Base-by-base conservation (phyloP, 2,113 vertebrate genomes). In the Neodontobutis hainanensis region DNA sequence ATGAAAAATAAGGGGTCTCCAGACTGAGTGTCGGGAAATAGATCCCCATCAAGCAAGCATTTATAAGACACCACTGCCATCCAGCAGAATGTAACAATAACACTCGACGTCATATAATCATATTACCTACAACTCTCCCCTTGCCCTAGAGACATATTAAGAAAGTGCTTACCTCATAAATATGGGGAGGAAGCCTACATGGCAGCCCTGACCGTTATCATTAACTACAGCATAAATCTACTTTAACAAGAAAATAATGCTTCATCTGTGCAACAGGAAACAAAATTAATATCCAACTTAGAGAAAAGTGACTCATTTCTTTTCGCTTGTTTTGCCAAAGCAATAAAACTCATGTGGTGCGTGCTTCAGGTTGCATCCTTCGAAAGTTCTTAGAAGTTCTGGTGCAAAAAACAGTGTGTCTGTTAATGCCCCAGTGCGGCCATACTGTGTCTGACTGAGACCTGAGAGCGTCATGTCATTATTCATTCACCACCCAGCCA, bases 41-140 rank as follows among this genome's bases (percentile, higher is more conserved):
- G 78, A 83, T 82, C 78, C 49, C 70, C 71, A 74, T 86, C 64
- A 77, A 68, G 38, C 57, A 51, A 55, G 34, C 57, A 62, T 86
- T 89, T 89, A 88, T 70, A 82, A 69, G 68, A 80, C 69, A 84
- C 77, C 61, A 63, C 53, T 81, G 63, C 84, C 87, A 85, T 79
- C 80, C 77, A 79, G 74, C 61, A 89, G 53, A 83, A 80, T 65
- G 64, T 68, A 75, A 82, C 44, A 72, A 85, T 82, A 90, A 81
- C 84, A 82, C 65, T 55, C 9, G 11, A 85, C 75, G 73, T 81
- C 76, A 83, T 84, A 63, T 73, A 85, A 89, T 80, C 64, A 82
- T 64, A 81, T 80, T 77, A 74, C 72, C 61, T 62, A 68, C 58
- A 84, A 79, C 52, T 78, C 70, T 69, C 58, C 44, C 63, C 56